These are phyloP conservation scores for Pachymerium ferrugineum DNA, from an alignment of 2,888 invertebrate genomes.

Conservation along the genomic window DNA sequence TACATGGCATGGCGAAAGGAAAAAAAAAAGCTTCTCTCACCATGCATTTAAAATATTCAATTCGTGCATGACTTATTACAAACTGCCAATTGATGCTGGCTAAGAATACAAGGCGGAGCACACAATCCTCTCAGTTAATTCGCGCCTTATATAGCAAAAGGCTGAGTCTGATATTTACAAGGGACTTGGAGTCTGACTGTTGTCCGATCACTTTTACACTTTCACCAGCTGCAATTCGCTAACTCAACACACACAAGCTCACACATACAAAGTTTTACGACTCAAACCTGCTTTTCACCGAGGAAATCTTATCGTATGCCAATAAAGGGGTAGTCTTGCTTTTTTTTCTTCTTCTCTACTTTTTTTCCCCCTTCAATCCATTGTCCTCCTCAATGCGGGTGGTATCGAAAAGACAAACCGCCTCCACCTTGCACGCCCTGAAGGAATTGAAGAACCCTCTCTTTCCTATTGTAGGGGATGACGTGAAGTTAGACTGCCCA, in stretches of 20 bases:
- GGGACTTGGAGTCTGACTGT: slow-evolving; percentile 1
- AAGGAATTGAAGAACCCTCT: not conserved
- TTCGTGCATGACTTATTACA: slow-evolving; percentile 8
- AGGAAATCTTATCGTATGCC: slow-evolving; percentile 11
- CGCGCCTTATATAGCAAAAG: not conserved
- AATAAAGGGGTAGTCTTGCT: slow-evolving; percentile 17
- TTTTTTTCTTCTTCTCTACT: not conserved
- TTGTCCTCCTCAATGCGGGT: slow-evolving; percentile 16
- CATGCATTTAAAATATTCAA: not conserved
- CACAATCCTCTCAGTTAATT: not conserved
- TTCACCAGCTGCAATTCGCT: slow-evolving; percentile 20
- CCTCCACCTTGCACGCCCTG: slow-evolving; percentile 9
- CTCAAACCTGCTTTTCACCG: not conserved
- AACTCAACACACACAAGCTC: slow-evolving; percentile 9
- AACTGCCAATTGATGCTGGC: not conserved
- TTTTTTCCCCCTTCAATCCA: slow-evolving; percentile 22
- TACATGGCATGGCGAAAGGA: not conserved
- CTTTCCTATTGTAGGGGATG: slow-evolving; percentile 12
- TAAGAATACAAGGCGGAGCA: slow-evolving; percentile 19
- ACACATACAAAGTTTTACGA: not conserved
- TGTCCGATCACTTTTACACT: slow-evolving; percentile 13
- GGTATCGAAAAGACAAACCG: slow-evolving; percentile 23
- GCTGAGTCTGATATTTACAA: slow-evolving; percentile 16
- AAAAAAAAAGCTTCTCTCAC: not conserved
- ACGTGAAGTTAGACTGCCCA: not conserved